Evolutionary conservation across 2,113 vertebrate genomes (phyloP), one percentile per base, ranked within the genome.

Genomic region (Pitta sordida): DNA sequence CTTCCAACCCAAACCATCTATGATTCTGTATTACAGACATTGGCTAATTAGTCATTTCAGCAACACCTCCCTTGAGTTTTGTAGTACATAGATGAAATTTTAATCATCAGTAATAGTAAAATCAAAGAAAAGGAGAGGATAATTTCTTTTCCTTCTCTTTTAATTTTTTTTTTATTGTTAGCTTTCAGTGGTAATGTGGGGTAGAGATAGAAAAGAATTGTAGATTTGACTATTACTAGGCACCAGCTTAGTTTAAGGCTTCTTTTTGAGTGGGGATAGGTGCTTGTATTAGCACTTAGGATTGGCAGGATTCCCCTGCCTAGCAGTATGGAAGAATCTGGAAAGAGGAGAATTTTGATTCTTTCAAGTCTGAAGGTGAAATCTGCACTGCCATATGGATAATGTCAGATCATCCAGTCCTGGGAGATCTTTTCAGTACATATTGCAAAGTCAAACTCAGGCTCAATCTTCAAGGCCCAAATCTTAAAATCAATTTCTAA

Each of bases 301-400:
- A 64, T 93, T 94, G 93, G 95, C 94, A 94, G 51, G 37, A 37
- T 68, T 87, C 53, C 88, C 24, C 51, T 85, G 58, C 86, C 65
- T 87, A 91, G 93, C 89, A 89, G 24, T 62, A 51, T 0, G 0
- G 75, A 75, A 85, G 51, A 89, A 85, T 76, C 84, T 58, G 53
- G 65, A 34, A 92, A 92, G 46, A 65, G 67, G 21, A 76, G 14
- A 39, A 85, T 96, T 92, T 73, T 94, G 74, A 58, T 94, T 87
- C 67, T 95, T 95, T 93, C 63, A 58, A 88, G 68, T 94, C 53
- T 88, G 55, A 91, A 93, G 88, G 93, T 94, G 80, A 88, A 93
- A 92, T 93, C 86, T 96, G 89, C 58, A 36, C 15, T 92, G 81
- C 94, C 94, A 93, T 96, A 95, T 96, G 95, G 96, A 76, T 95